A percentile compares a stretch with the other conserved stretches of the same genome.
Conservation (phyloP, 2,113 vertebrate species). For the Argyrosomus japonicus region DNA sequence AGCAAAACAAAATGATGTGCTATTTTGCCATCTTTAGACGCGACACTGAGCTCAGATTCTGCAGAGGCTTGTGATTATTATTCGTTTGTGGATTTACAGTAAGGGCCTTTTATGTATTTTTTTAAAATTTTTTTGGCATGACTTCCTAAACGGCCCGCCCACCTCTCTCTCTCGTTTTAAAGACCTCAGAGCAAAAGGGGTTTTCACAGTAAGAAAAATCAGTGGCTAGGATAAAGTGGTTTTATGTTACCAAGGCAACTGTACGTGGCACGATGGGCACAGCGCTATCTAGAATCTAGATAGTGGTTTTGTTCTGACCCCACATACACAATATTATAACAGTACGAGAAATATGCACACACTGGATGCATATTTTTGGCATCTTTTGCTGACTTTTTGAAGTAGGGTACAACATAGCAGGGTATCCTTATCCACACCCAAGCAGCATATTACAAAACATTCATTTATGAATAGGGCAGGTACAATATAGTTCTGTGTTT, state of each 20-base stretch:
- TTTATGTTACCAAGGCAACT: constrained; percentile 82
- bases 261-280: constrained; percentile 76
- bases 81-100: constrained; percentile 31
- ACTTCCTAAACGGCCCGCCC: constrained; percentile 47
- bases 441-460: constrained; percentile 75
- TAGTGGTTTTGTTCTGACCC: constrained; percentile 67
- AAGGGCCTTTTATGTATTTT: constrained; percentile 33
- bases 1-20: constrained; percentile 45
- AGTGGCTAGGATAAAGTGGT: constrained; percentile 71
- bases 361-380: constrained; percentile 74
- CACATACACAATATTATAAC: constrained; percentile 67
- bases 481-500: constrained; percentile 62
- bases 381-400: constrained; percentile 67
- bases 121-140: constrained; percentile 42
- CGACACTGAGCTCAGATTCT: constrained; percentile 48
- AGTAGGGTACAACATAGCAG: constrained; percentile 46
- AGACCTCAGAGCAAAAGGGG: constrained; percentile 59
- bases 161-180: constrained; percentile 42
- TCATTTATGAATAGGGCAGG: constrained; percentile 56
- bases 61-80: constrained; percentile 22
- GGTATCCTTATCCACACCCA: constrained; percentile 61
- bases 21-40: constrained; percentile 38
- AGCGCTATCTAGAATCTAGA: constrained; percentile 70
- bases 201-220: constrained; percentile 78
- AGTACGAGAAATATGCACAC: constrained; percentile 72